Evolutionary conservation across 1,140 invertebrate genomes (phyloP), one percentile per base, ranked within the genome.

Genomic region (Parapsyche elsis): DNA sequence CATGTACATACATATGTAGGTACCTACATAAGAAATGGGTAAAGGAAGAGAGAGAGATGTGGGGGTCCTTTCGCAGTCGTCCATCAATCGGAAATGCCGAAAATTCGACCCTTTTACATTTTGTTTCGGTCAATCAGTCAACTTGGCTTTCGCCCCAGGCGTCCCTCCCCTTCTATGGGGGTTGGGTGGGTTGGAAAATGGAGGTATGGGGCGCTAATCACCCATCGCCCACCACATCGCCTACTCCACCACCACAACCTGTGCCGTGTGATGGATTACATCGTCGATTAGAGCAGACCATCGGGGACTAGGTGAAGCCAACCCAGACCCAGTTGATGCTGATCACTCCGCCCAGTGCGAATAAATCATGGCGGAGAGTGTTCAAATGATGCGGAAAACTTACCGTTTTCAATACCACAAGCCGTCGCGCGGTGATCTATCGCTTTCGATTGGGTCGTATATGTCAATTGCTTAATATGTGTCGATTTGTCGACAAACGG

Each of bases 241-340:
- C 24, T 5, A 7, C n/a, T 9, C 49, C 61, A 16, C 14, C 59
- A 75, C 79, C 59, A 61, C 74, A 76, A 83, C 82, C 82, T 83
- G 82, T 79, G 82, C 82, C 82, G 82, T 83, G 82, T 83, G 82
- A 83, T 83, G 82, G 82, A 83, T 83, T 83, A 83, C 82, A 79
- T 79, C 76, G 82, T 81, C 82, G 82, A 83, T 83, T 83, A 83
- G 82, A 78, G 61, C 53, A 67, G 80, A 81, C 82, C 79, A 80
- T 75, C 77, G 61, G 80, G 80, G 67, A 70, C 26, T 78, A 71
- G 77, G 77, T 78, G 77, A 78, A 70, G 59, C 21, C 73, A 61
- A 26, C 5, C 45, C 71, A 19, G 9, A 5, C 64, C 21, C 21
- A 9, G 5, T 1, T 23, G 5, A 23, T 12, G 7, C 5, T 24